These are phyloP conservation scores for Drosophila athabasca DNA, from an alignment of 1,140 invertebrate species.

Conservation along the genomic window DNA sequence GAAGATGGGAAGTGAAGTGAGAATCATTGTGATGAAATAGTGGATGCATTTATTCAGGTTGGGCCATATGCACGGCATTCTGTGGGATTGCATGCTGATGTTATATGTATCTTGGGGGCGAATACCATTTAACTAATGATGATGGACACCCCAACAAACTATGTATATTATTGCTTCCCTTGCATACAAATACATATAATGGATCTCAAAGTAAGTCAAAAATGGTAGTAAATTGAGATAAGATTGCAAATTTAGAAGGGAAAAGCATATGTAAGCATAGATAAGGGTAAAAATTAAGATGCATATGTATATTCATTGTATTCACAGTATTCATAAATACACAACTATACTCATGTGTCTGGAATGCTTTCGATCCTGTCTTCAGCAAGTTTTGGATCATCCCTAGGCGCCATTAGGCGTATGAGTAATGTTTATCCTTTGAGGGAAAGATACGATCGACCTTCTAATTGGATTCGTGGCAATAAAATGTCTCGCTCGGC, in stretches of 20 bases:
- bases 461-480: slow-evolving; percentile 52
- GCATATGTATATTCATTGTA: no score
- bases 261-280: no score
- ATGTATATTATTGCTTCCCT: slow-evolving; percentile 38
- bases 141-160: slow-evolving; percentile 33
- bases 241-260: no score
- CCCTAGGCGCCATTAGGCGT: slow-evolving; percentile 1
- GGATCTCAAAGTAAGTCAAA: no score
- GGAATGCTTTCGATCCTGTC: no score
- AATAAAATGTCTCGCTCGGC: slow-evolving; percentile 50
- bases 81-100: slow-evolving; percentile 27
- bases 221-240: no score
- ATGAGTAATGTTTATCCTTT: slow-evolving; percentile 41
- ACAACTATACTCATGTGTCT: no score
- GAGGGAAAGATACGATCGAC: slow-evolving; percentile 15
- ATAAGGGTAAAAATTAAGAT: no score
- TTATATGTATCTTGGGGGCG: slow-evolving; percentile 15
- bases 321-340: no score
- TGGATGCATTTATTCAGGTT: slow-evolving; percentile 59
- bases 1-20: slow-evolving; percentile 15
- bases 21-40: slow-evolving; percentile 59
- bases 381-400: no score
- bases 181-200: no score
- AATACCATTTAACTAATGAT: slow-evolving; percentile 31
- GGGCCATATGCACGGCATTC: slow-evolving; percentile 2